These are phyloP conservation scores for Bradypodion ventrale DNA, from an alignment of 2,797 vertebrate genomes.

Conservation along the genomic window DNA sequence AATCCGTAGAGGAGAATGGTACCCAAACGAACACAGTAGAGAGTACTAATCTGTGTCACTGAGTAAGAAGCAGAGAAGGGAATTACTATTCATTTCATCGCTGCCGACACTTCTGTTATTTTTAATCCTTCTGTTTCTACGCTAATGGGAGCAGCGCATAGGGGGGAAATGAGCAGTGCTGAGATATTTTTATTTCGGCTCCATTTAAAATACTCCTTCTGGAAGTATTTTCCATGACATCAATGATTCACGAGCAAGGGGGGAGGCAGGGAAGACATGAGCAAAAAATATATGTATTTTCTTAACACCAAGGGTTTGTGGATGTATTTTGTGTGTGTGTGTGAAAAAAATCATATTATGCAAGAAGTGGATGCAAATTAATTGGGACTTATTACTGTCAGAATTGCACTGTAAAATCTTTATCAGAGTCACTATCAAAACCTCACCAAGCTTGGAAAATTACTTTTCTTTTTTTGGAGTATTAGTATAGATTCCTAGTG, in stretches of 20 bases:
- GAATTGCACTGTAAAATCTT: not conserved
- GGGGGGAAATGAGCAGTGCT: conserved; percentile 29
- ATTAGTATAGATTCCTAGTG: not conserved
- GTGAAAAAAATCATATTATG: no score
- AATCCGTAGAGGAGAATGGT: not conserved
- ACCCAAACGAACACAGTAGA: not conserved
- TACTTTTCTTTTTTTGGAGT: no score
- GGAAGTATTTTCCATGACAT: not conserved
- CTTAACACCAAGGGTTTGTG: no score
- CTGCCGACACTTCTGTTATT: not conserved
- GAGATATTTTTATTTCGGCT: conserved; percentile 8
- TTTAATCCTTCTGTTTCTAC: not conserved
- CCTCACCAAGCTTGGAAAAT: no score
- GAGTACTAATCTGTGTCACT: conserved; percentile 4
- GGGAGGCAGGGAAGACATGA: not conserved
- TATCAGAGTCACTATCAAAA: not conserved
- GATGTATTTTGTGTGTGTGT: no score
- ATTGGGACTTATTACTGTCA: not conserved
- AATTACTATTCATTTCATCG: not conserved
- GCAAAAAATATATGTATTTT: not conserved
- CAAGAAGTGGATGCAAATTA: no score
- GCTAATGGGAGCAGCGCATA: not conserved
- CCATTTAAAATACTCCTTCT: not conserved
- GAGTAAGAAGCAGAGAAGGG: not conserved
- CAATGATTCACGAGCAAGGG: not conserved